Conservation (phyloP, 2,113 vertebrate species). For the Amazona guildingii region DNA sequence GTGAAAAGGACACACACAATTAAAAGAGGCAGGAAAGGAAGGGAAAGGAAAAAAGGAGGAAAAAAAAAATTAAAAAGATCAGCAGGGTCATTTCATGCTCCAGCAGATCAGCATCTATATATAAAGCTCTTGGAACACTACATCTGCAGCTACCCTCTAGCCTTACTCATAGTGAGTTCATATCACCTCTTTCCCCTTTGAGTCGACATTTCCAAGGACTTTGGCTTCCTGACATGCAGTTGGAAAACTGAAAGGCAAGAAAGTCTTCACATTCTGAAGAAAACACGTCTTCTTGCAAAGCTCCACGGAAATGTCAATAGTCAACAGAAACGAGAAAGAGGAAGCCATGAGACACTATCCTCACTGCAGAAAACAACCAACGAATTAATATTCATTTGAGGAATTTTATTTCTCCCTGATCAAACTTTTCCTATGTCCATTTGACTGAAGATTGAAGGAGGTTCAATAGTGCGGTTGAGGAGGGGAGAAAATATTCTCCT, state of each 20-base stretch:
- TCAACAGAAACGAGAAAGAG: not conserved
- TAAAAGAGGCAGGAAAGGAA: not conserved
- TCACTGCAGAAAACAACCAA: not conserved
- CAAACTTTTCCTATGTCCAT: not conserved
- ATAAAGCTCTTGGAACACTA: not conserved
- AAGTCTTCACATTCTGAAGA: not conserved
- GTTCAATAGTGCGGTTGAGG: not conserved
- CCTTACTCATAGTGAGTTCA: constrained; percentile 42
- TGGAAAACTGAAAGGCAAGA: constrained; percentile 34
- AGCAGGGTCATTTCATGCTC: not conserved
- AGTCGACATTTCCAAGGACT: constrained; percentile 61
- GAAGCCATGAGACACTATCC: not conserved
- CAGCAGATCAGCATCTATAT: not conserved
- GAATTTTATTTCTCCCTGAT: not conserved
- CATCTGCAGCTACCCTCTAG: constrained; percentile 22
- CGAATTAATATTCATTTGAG: not conserved
- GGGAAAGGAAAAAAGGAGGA: accelerated
- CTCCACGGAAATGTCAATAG: not conserved
- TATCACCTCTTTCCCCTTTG: constrained; percentile 66
- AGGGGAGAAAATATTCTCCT: not conserved
- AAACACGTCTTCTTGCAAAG: not conserved
- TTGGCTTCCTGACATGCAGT: constrained; percentile 18
- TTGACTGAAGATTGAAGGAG: not conserved
- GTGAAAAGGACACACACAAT: constrained; percentile 13
- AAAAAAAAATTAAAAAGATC: not conserved